Percentiles rank a stretch among this genome's conserved stretches.
phyloP scores from a whole-genome alignment of 2,113 vertebrate genomes.

The Acanthochromis polyacanthus region DNA sequence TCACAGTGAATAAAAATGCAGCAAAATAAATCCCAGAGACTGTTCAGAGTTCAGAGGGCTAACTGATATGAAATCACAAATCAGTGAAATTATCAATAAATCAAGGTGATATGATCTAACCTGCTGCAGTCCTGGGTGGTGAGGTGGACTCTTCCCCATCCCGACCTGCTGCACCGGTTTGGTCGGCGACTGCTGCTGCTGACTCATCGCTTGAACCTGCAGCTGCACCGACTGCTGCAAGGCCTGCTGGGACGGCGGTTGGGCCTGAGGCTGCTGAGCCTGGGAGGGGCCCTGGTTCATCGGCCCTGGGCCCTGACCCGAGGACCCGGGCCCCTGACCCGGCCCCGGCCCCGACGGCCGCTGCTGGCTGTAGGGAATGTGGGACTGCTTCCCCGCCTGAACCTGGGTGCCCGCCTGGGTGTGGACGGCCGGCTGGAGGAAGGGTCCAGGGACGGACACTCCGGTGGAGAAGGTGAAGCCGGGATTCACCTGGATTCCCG shows the following conservation, averaged over 20 bases:
- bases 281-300: constrained; percentile 91
- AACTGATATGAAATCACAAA: too few species aligned
- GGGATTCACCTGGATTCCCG: constrained; percentile 89
- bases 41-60: too few species aligned
- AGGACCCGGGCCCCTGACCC: constrained; percentile 85
- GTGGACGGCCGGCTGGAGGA: constrained; percentile 92
- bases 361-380: constrained; percentile 99
- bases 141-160: constrained; percentile 94
- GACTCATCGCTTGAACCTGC: constrained; percentile 89
- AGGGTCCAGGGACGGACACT: constrained; percentile 93
- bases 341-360: constrained; percentile 93
- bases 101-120: constrained; percentile 73
- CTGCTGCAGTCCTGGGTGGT: constrained; percentile 94
- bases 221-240: constrained; percentile 89
- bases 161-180: constrained; percentile 87
- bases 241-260: constrained; percentile 86
- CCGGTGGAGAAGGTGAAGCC: constrained; percentile 95
- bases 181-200: constrained; percentile 91
- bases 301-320: constrained; percentile 88
- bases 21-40: too few species aligned
- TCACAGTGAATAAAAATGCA: too few species aligned
- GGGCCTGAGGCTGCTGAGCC: constrained; percentile 86
- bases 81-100: too few species aligned
- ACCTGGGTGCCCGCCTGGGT: constrained; percentile 86
- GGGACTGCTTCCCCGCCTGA: constrained; percentile 94